Conservation (phyloP, 2,113 vertebrate species). For the Microcebus lehilahytsara region DNA sequence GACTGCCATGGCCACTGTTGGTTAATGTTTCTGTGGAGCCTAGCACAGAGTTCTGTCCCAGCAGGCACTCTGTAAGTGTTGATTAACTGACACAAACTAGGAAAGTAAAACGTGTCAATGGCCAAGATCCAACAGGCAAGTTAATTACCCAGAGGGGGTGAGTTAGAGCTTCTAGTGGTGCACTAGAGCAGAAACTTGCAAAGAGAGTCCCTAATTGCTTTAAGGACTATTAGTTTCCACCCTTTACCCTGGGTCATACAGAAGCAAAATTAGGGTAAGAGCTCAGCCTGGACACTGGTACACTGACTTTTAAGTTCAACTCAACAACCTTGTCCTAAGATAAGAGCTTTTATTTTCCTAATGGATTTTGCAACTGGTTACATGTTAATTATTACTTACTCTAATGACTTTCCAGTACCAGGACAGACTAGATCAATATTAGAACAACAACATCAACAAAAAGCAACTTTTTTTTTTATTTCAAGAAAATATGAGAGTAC, state of each 20-base stretch:
- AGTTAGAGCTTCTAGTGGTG: neutral
- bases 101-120: slow-evolving; percentile 42
- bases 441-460: neutral
- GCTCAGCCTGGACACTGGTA: neutral
- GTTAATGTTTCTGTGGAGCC: slow-evolving; percentile 2
- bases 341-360: neutral
- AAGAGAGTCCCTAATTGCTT: neutral
- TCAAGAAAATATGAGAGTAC: no score
- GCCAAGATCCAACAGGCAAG: slow-evolving; percentile 45
- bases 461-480: neutral
- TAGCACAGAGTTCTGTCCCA: slow-evolving; percentile 28
- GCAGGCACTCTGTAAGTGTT: slow-evolving; percentile 42
- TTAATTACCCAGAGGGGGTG: slow-evolving; percentile 49
- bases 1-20: neutral
- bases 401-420: neutral
- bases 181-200: slow-evolving; percentile 1
- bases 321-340: neutral
- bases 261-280: neutral
- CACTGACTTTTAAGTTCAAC: neutral
- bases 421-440: neutral
- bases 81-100: slow-evolving; percentile 50
- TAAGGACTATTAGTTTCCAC: neutral
- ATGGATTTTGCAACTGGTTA: neutral
- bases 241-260: neutral
- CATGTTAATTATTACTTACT: slow-evolving; percentile 18